These are phyloP conservation scores for Meteorus sp. DNA, from an alignment of 1,140 invertebrate species.

Conservation along the genomic window DNA sequence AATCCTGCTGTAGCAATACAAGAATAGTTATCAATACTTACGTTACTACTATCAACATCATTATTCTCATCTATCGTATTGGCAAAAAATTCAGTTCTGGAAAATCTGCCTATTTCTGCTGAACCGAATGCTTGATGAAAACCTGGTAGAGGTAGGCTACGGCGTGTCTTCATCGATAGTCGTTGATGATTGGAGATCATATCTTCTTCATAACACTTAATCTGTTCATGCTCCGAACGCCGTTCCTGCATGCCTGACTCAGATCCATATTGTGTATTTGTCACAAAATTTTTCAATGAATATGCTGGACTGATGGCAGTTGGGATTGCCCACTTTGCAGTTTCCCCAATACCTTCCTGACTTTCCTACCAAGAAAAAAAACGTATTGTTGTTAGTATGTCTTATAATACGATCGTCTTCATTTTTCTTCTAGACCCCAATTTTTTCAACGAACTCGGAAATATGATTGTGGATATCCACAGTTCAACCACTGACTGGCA, in stretches of 20 bases:
- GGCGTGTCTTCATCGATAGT: constrained; percentile 7
- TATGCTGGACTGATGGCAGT: constrained; percentile 17
- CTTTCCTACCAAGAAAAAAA: constrained; percentile 20
- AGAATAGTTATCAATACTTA: constrained; percentile 36
- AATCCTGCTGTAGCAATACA: constrained; percentile 6
- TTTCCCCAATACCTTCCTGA: constrained; percentile 28
- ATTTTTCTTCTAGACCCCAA: constrained; percentile 10
- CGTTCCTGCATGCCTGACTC: constrained; percentile 15
- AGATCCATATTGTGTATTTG: not conserved
- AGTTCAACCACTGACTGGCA: constrained; percentile 34
- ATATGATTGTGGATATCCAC: constrained; percentile 40
- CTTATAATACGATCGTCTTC: too few relatives aligned
- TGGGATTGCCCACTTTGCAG: constrained; percentile 27
- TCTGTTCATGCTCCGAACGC: constrained; percentile 1
- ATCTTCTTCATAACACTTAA: constrained; percentile 10
- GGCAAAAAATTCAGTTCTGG: constrained; percentile 59
- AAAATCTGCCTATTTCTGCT: constrained; percentile 75
- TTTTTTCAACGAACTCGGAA: constrained; percentile 36
- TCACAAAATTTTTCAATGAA: constrained; percentile 16
- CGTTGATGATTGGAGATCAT: not conserved
- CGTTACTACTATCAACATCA: constrained; percentile 3
- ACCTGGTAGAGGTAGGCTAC: constrained; percentile 65
- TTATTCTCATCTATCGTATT: constrained; percentile 48
- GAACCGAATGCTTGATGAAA: constrained; percentile 79
- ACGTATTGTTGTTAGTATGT: not conserved